Evolutionary conservation across 2,797 vertebrate species (phyloP).

Genomic region (Nyctalus aviator): DNA sequence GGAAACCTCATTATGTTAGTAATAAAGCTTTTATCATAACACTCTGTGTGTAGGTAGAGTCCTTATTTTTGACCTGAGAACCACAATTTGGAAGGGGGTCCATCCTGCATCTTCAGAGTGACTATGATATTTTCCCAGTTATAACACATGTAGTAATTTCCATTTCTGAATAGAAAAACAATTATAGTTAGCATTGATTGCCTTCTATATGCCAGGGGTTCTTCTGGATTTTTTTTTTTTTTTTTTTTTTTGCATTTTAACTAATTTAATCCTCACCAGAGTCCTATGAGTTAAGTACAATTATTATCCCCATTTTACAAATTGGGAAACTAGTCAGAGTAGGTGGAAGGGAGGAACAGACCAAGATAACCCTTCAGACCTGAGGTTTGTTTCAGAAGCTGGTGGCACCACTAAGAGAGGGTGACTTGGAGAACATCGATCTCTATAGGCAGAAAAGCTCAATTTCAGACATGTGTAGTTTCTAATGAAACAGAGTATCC

Average conservation of each 20-base stretch:
- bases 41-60: neutral
- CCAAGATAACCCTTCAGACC: neutral
- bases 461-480: neutral
- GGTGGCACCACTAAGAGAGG: neutral
- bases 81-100: neutral
- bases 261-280: neutral
- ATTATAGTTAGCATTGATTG: neutral
- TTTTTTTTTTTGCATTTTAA: neutral
- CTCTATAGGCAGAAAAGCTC: neutral
- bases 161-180: conserved; percentile 20
- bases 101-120: neutral
- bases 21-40: neutral
- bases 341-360: neutral
- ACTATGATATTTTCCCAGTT: neutral
- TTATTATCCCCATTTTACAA: neutral
- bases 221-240: neutral
- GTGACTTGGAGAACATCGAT: neutral
- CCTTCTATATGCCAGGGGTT: neutral
- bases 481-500: neutral
- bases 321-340: neutral
- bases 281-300: neutral
- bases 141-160: neutral
- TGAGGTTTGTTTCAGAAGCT: neutral
- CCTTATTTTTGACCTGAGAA: neutral
- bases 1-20: neutral